A percentile compares a stretch with the other conserved stretches of the same genome.
Conservation (phyloP, 2,797 vertebrate genomes). For the Sebastolobus altivelis region DNA sequence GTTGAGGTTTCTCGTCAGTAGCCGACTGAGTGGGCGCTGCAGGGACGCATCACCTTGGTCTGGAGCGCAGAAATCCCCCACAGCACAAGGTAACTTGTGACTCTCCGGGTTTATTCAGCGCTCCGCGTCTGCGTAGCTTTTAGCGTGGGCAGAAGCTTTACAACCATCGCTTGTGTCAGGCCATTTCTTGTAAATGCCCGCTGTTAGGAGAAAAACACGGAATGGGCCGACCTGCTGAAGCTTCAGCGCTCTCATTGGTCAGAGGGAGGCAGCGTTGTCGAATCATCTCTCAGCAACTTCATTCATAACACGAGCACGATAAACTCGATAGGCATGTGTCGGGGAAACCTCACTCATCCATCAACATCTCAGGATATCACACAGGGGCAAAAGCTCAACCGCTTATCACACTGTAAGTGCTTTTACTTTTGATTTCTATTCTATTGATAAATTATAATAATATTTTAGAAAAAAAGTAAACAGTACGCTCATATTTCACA, state of each 20-base stretch:
- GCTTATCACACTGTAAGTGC: slow-evolving; percentile 54
- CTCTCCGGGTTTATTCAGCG: slow-evolving; percentile 44
- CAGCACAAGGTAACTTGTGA: slow-evolving; percentile 68
- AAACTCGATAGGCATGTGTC: slow-evolving; percentile 30
- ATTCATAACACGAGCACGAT: slow-evolving; percentile 64
- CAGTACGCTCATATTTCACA: neutral
- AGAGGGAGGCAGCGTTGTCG: slow-evolving; percentile 1
- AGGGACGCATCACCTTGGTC: neutral
- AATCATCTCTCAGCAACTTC: slow-evolving; percentile 45
- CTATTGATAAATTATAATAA: neutral
- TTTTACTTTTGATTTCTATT: slow-evolving; percentile 27
- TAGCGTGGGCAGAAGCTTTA: slow-evolving; percentile 64
- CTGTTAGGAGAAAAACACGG: slow-evolving; percentile 80
- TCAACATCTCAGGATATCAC: slow-evolving; percentile 30
- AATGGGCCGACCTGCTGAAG: no score
- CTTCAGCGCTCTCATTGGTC: slow-evolving; percentile 61
- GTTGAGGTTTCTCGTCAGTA: slow-evolving; percentile 15
- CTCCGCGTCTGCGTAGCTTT: slow-evolving; percentile 19
- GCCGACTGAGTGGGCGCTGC: slow-evolving; percentile 34
- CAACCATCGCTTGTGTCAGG: slow-evolving; percentile 50
- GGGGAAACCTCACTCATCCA: slow-evolving; percentile 22
- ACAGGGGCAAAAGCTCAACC: slow-evolving; percentile 14
- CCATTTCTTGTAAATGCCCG: slow-evolving; percentile 91
- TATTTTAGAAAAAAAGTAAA: neutral
- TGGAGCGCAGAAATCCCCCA: slow-evolving; percentile 69